Evolutionary conservation across 1,140 invertebrate genomes (phyloP), one percentile per base, ranked within the genome.

Genomic region (Heliconius melpomene): DNA sequence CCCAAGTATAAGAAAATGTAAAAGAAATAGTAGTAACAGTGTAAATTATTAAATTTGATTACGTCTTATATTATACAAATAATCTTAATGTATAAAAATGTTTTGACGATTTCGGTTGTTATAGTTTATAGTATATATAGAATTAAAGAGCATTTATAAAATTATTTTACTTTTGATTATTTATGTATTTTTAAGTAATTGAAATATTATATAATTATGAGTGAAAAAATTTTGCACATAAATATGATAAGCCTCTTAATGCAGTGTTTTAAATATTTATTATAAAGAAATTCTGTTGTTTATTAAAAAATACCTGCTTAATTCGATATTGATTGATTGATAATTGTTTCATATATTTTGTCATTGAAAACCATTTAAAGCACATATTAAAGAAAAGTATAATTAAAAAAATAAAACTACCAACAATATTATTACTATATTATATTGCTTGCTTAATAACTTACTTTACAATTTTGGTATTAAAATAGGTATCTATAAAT

Each of bases 401-500:
- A 66, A 29, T 16, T 23, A 3, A 0, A 57, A 23, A 29, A 66
- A 26, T 29, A 66, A 66, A 66, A 66, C 23, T 26, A 66, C 9
- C 11, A 26, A 29, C 16, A 72, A 7, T 72, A 40, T 72, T 40
- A 40, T 72, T 36, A 7, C 71, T 72, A 72, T 90, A 94, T 85
- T 94, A 90, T 92, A 90, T 94, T 88, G 46, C 54, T 73, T 78
- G 46, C 54, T 73, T 78, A 78, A 75, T 75, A 72, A 77, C 79
- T 84, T 60, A 87, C 82, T 86, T 84, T 89, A 93, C 87, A 91
- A 90, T 84, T 89, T 90, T 87, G 87, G 87, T 88, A 86, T 85
- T 86, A 86, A 85, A 83, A 89, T 91, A 91, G 85, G 86, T 89
- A 89, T 89, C 78, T 84, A 87, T 83, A 88, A 89, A 80, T 90